Evolutionary conservation across 2,113 vertebrate genomes (phyloP), one percentile per base, ranked within the genome.

Genomic region (Nestor notabilis): DNA sequence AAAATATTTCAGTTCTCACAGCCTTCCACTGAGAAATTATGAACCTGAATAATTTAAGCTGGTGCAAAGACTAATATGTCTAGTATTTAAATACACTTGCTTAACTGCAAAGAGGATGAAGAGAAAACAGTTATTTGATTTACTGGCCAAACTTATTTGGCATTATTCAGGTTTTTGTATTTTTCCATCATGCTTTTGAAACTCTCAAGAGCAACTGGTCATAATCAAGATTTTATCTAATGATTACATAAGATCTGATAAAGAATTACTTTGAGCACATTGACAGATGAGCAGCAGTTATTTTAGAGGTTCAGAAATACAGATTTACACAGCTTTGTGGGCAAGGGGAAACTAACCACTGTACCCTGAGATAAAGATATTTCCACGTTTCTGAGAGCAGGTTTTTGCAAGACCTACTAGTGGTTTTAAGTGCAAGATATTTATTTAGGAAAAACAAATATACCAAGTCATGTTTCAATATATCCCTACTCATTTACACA

Each of bases 391-490:
- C 39, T 29, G 41, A 65, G 3, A 63, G 46, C 6, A 46, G 20
- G 12, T n/a, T 86, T 86, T 70, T 46, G 20, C 5, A 13, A 94
- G 25, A 44, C 37, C 10, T 47, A 13, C 19, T 58, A 17, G 13
- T 21, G 4, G 33, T 61, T 88, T 75, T 33, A 91, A 80, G 53
- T 5, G 43, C 14, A 71, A 75, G 13, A 24, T 44, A 53, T 15
- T 89, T 71, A 49, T n/a, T 83, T 41, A 69, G 33, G 31, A 66
- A 88, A 94, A 92, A 69, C 10, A 68, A 84, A 87, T 8, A 9
- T 18, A 85, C 19, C 2, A 4, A 85, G 11, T 74, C 50, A 50
- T 17, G 20, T 65, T 93, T 72, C 80, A 83, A 37, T 63, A 50
- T 33, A 53, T 18, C 53, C 64, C 27, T 66, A 16, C 25, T 78